Conservation (phyloP, 2,113 vertebrate species). For the Sylvilagus bachmani region DNA sequence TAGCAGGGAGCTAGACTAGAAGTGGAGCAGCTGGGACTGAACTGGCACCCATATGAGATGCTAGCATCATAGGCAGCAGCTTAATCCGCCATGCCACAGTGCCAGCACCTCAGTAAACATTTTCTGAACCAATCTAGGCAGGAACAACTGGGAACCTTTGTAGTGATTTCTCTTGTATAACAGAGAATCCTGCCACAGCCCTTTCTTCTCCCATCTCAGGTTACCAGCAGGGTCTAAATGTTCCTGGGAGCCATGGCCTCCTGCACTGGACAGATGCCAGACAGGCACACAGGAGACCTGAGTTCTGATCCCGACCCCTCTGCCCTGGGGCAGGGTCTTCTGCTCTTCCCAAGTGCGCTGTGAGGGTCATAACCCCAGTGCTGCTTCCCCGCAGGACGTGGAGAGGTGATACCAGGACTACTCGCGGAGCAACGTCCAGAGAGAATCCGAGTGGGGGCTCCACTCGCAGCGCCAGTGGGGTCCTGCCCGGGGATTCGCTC, state of each 20-base stretch:
- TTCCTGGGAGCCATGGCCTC: not conserved
- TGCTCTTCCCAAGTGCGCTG: not conserved
- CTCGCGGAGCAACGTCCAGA: not conserved
- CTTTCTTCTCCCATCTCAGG: not conserved
- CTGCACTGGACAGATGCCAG: not conserved
- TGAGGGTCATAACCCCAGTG: not conserved
- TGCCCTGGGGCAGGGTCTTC: not conserved
- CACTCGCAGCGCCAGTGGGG: not conserved
- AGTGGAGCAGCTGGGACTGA: no score
- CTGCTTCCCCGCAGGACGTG: not conserved
- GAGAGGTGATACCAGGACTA: not conserved
- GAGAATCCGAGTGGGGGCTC: not conserved
- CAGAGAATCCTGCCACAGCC: not conserved
- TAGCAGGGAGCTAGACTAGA: no score
- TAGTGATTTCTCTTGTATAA: conserved; percentile 33
- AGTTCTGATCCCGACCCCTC: not conserved
- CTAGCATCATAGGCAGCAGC: no score
- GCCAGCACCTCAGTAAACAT: not conserved
- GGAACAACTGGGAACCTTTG: not conserved
- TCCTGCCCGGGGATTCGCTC: not conserved
- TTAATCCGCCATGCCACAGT: no score
- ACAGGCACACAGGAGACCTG: not conserved
- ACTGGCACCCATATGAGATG: no score
- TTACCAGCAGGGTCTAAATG: not conserved
- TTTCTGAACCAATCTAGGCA: not conserved